These are phyloP conservation scores for Hipposideros armiger DNA, from an alignment of 2,113 vertebrate species.

Conservation along the genomic window DNA sequence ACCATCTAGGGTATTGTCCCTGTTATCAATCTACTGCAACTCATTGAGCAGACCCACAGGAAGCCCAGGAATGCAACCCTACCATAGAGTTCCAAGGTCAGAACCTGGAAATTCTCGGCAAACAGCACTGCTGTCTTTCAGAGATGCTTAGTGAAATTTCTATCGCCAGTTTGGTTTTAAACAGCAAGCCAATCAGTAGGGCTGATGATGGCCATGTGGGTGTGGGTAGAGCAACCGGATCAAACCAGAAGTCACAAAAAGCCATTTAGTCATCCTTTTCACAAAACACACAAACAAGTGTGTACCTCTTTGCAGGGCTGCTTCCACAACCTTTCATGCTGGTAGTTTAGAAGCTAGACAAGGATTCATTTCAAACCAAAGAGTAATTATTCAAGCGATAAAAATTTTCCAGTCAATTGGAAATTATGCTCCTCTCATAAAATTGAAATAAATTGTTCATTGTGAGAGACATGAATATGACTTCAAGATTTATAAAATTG, in stretches of 20 bases:
- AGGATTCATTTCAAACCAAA: background rate
- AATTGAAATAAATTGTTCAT: slow-evolving; percentile 15
- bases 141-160: background rate
- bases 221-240: background rate
- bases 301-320: background rate
- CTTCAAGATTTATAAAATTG: background rate
- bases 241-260: background rate
- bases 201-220: background rate
- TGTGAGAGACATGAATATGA: background rate
- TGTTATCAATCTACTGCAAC: background rate
- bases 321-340: background rate
- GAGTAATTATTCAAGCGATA: background rate
- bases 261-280: background rate
- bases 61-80: background rate
- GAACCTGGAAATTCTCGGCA: background rate
- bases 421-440: background rate
- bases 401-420: background rate
- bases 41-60: background rate
- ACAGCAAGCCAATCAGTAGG: background rate
- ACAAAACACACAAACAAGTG: background rate
- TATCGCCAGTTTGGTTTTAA: background rate
- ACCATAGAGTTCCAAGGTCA: background rate
- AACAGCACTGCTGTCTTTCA: background rate
- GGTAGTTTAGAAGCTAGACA: background rate
- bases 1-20: background rate